These are phyloP conservation scores for Trematocara unimaculatum DNA, from an alignment of 2,113 vertebrate genomes.

Conservation along the genomic window DNA sequence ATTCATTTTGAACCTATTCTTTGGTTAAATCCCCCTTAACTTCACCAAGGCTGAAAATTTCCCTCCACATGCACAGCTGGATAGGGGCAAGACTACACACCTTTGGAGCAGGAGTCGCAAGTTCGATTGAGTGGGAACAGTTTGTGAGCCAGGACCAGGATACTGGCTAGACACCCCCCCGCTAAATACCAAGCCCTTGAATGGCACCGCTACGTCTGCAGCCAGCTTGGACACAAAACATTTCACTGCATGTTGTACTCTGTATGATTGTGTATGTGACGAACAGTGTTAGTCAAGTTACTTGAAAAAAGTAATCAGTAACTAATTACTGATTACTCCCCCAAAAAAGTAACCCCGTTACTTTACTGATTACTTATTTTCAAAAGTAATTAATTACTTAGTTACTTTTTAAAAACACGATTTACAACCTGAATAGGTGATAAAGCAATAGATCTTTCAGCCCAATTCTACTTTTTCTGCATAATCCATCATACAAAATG, in stretches of 20 bases:
- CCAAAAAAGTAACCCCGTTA: accelerated
- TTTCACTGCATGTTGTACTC: not conserved
- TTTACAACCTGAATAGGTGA: too few species aligned
- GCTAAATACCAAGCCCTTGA: not conserved
- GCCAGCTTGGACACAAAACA: not conserved
- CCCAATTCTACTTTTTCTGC: too few species aligned
- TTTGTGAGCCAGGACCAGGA: not conserved
- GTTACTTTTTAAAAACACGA: too few species aligned
- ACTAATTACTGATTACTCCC: too few species aligned
- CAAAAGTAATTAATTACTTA: too few species aligned
- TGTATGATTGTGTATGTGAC: not conserved
- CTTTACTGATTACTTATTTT: too few species aligned
- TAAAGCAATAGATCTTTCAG: too few species aligned
- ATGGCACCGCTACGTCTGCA: not conserved
- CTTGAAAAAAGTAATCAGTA: too few species aligned
- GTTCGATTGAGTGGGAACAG: not conserved
- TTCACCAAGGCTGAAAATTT: not conserved
- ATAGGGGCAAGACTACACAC: not conserved
- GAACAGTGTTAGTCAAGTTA: not conserved
- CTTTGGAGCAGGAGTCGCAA: not conserved
- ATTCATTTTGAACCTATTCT: not conserved
- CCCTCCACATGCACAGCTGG: not conserved
- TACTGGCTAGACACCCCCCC: not conserved
- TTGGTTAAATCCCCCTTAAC: not conserved
- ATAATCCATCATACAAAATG: too few species aligned